Base-by-base conservation (phyloP, 2,797 vertebrate genomes). In the Pelodytes ibericus region DNA sequence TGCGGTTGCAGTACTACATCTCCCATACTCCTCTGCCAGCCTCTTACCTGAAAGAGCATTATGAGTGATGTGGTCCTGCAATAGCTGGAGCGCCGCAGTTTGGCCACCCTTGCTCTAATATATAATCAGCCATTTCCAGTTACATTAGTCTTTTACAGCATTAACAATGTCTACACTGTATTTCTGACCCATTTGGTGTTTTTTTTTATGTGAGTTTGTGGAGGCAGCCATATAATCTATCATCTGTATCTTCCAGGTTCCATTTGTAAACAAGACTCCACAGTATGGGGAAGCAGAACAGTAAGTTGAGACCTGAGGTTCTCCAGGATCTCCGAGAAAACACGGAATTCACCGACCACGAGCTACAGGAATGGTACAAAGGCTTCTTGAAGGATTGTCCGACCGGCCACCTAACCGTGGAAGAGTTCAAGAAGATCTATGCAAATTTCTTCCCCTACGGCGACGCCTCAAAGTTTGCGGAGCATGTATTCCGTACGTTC, bases 311-410 rank as follows among this genome's bases (percentile, higher is more conserved):
- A 44, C 94, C 94, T 0, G 94, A 95, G 83, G 90, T 93, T 60
- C 92, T 95, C 29, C 93, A 95, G 81, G 94, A 95, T 85, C 91
- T 95, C 79, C 89, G 94, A 0, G 94, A 95, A 87, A 94, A 94
- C 87, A 95, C 94, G 0, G 94, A 95, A 79, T 95, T 95, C 89
- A 94, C 93, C 0, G 94, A 95, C 81, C 93, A 95, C 0, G 94
- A 95, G 90, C 90, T 95, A 53, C 94, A 95, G 84, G 94, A 95
- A 81, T 95, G 94, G 94, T 95, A 95, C 87, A 95, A 95, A 83
- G 94, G 94, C 83, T 95, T 95, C 86, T 87, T 95, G 82, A 95
- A 95, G 89, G 94, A 95, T 90, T 95, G 94, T 77, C 94, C 94
- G 0, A 94, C 92, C 0, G 94, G 94, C 80, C 92, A 94, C 84